Percentiles rank a stretch among this genome's conserved stretches.
Evolutionary conservation across 2,113 vertebrate species (phyloP).

Genomic region (Laterallus jamaicensis): DNA sequence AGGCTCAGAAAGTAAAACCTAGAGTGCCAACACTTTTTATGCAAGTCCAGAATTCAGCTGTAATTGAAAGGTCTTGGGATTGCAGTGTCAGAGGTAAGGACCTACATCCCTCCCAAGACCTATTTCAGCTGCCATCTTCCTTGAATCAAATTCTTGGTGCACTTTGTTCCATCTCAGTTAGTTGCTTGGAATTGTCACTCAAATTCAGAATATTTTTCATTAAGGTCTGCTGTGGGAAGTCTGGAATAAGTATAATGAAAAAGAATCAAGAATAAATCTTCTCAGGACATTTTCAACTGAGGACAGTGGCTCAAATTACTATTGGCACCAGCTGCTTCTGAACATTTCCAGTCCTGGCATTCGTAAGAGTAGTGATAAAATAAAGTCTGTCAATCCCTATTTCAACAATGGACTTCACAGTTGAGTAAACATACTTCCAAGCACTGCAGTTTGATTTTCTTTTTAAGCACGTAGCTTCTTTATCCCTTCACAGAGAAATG

Average conservation of each 20-base stretch:
- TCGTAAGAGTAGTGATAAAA: neutral
- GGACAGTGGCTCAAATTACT: neutral
- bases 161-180: neutral
- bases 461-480: conserved; percentile 56
- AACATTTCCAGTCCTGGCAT: conserved; percentile 15
- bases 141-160: neutral
- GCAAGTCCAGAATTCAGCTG: rapidly evolving
- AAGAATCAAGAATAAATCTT: neutral
- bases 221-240: neutral
- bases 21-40: neutral
- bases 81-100: neutral
- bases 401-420: conserved; percentile 14
- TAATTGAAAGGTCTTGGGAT: neutral
- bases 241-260: neutral
- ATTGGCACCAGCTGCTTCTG: neutral
- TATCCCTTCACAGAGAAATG: conserved; percentile 30
- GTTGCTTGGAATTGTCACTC: neutral
- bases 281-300: neutral
- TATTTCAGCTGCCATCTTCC: neutral
- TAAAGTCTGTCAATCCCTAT: conserved; percentile 8
- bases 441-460: conserved; percentile 47
- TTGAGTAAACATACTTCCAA: conserved; percentile 63
- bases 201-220: conserved; percentile 24
- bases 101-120: neutral
- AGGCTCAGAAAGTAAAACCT: neutral